A percentile compares a stretch with the other conserved stretches of the same genome.
Evolutionary conservation across 2,888 invertebrate genomes (phyloP).

Genomic region (Copidosoma aretas): DNA sequence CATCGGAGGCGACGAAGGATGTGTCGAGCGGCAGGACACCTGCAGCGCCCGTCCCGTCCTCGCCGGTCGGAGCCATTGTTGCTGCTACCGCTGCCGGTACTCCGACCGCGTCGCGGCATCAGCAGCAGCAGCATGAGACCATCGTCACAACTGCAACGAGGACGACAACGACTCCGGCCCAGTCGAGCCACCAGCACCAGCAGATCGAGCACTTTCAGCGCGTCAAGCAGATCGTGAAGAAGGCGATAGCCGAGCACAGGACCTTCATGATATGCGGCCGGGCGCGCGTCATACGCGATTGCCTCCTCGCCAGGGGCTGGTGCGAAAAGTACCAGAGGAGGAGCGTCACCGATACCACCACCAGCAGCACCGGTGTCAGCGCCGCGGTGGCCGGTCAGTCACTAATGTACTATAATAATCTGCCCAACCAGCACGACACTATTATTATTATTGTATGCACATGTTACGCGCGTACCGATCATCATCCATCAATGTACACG

Average conservation of each 20-base stretch:
- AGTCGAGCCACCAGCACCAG: slow-evolving; percentile 41
- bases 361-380: no score
- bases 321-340: slow-evolving; percentile 57
- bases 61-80: not conserved
- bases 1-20: no score
- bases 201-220: slow-evolving; percentile 51
- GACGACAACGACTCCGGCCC: not conserved
- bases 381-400: not conserved
- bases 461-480: no score
- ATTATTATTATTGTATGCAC: no score
- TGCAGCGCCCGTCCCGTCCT: not conserved
- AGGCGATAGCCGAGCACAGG: slow-evolving; percentile 52
- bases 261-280: slow-evolving; percentile 60
- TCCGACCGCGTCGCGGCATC: not conserved
- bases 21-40: no score
- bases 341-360: slow-evolving; percentile 6
- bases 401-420: no score
- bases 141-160: not conserved
- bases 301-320: slow-evolving; percentile 57
- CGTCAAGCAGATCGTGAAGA: slow-evolving; percentile 55
- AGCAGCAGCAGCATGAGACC: not conserved
- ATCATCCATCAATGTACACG: no score
- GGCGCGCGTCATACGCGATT: slow-evolving; percentile 56
- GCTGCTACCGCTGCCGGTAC: no score
- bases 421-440: no score